Conservation (phyloP, 2,888 invertebrate species). For the Tromatobia lineatoria region DNA sequence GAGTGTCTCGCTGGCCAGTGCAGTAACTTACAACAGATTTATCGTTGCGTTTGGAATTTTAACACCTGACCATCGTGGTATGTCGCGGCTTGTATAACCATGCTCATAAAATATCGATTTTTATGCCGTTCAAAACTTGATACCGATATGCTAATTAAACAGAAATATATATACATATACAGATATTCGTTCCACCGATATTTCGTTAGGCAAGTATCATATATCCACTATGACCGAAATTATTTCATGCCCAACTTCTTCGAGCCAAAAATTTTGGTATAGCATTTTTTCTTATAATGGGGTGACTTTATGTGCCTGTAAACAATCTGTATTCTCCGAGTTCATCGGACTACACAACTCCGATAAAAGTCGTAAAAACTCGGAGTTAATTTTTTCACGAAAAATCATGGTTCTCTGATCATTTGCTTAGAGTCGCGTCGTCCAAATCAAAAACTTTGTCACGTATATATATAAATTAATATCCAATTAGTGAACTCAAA, state of each 20-base stretch:
- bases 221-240: constrained; percentile 69
- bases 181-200: constrained; percentile 55
- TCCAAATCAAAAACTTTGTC: constrained; percentile 55
- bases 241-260: constrained; percentile 46
- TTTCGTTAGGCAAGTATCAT: constrained; percentile 55
- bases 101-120: constrained; percentile 71
- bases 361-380: constrained; percentile 58
- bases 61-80: constrained; percentile 69
- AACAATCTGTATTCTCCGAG: constrained; percentile 46
- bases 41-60: constrained; percentile 68
- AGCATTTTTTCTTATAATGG: constrained; percentile 39
- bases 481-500: constrained; percentile 60
- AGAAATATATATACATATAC: constrained; percentile 64
- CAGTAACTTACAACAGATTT: constrained; percentile 70
- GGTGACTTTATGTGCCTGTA: constrained; percentile 44
- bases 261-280: constrained; percentile 16
- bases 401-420: constrained; percentile 29
- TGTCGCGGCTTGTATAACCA: constrained; percentile 53
- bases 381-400: constrained; percentile 59
- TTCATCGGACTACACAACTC: constrained; percentile 14
- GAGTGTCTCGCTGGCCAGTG: constrained; percentile 57
- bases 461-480: constrained; percentile 62
- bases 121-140: constrained; percentile 65
- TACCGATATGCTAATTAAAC: constrained; percentile 76
- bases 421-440: constrained; percentile 19